Percentiles rank a stretch among this genome's conserved stretches.
These are phyloP conservation scores for Magallana ariakensis DNA, from an alignment of 1,140 invertebrate species.

Conservation along the genomic window DNA sequence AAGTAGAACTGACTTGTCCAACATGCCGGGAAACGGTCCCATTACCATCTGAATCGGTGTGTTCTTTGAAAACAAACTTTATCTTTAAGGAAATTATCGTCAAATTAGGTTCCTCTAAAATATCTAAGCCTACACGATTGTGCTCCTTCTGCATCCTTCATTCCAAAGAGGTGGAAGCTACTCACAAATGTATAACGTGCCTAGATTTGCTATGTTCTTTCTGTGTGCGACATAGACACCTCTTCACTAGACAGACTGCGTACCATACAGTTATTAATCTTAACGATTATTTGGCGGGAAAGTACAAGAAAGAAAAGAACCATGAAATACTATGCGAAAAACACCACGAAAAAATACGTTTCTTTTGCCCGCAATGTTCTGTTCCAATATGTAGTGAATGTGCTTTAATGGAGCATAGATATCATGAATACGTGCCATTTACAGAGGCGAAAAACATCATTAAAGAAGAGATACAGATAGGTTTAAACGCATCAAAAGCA, in stretches of 20 bases:
- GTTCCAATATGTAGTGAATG: not conserved
- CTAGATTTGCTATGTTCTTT: not conserved
- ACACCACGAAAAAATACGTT: not conserved
- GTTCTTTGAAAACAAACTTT: constrained; percentile 6
- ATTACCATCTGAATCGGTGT: not conserved
- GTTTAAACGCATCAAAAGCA: not conserved
- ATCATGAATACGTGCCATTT: constrained; percentile 1
- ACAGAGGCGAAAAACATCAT: not conserved
- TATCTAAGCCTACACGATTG: not conserved
- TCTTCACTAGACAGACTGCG: not conserved
- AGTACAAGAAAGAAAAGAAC: not conserved
- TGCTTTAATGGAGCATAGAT: not conserved
- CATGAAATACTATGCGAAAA: not conserved
- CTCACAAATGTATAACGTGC: constrained; percentile 3
- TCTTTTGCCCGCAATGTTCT: not conserved
- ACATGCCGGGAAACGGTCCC: not conserved
- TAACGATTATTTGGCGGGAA: constrained; percentile 4
- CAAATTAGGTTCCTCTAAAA: not conserved
- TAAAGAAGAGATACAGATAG: not conserved
- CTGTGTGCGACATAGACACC: not conserved
- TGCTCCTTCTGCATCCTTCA: constrained; percentile 1
- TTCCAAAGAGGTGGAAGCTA: constrained; percentile 8
- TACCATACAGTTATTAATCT: not conserved
- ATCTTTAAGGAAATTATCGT: not conserved
- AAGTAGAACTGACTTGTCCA: not conserved